These are phyloP conservation scores for Protodeltote pygarga DNA, from an alignment of 2,888 invertebrate genomes.

Conservation along the genomic window DNA sequence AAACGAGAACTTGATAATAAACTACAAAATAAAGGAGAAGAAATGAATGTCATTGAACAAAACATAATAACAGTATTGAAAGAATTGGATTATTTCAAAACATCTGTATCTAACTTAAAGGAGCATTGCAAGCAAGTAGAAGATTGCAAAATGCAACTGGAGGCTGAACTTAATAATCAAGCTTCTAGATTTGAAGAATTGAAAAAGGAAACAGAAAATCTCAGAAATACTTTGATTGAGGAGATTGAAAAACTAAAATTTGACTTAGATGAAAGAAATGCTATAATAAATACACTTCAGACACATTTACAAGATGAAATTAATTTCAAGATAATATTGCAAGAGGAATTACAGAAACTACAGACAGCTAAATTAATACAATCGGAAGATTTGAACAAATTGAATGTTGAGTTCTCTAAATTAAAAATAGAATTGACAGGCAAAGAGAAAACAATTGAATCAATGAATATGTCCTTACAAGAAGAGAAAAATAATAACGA, in stretches of 20 bases:
- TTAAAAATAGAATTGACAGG: slow-evolving; percentile 48
- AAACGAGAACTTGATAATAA: slow-evolving; percentile 54
- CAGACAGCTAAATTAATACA: slow-evolving; percentile 47
- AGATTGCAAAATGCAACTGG: slow-evolving; percentile 53
- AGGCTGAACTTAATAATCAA: slow-evolving; percentile 58
- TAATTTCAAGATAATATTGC: slow-evolving; percentile 60
- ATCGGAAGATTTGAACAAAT: slow-evolving; percentile 48
- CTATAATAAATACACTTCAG: slow-evolving; percentile 62
- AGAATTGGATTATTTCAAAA: slow-evolving; percentile 58
- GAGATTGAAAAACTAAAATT: slow-evolving; percentile 59
- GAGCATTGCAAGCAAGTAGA: slow-evolving; percentile 57
- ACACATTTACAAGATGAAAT: slow-evolving; percentile 69
- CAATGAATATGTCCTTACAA: slow-evolving; percentile 51
- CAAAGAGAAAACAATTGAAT: slow-evolving; percentile 56
- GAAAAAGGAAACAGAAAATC: slow-evolving; percentile 59
- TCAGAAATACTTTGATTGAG: slow-evolving; percentile 52
- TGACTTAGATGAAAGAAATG: slow-evolving; percentile 65
- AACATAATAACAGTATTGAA: slow-evolving; percentile 54
- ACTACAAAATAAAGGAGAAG: slow-evolving; percentile 56
- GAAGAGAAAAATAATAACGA: slow-evolving; percentile 48
- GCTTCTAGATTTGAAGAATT: slow-evolving; percentile 55
- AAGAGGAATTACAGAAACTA: slow-evolving; percentile 57
- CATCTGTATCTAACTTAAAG: slow-evolving; percentile 48
- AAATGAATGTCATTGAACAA: slow-evolving; percentile 55
- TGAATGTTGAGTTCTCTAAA: slow-evolving; percentile 46